Evolutionary conservation across 2,113 vertebrate genomes (phyloP).

Genomic region (Nothocercus julius): DNA sequence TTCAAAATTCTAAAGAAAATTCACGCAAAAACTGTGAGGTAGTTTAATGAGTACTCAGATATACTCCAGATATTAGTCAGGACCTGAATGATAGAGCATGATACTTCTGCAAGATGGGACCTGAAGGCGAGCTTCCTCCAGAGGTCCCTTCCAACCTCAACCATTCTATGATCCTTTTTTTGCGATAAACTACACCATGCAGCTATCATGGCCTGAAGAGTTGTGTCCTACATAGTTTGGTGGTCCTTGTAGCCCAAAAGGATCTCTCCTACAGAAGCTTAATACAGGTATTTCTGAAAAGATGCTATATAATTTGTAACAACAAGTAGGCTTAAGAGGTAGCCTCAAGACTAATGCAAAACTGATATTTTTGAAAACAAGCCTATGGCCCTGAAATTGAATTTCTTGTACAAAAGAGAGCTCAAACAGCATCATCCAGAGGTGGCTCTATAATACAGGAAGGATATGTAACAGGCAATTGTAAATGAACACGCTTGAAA

Average conservation of each 20-base stretch:
- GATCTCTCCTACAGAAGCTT: neutral
- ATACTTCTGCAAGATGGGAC: too few relatives aligned
- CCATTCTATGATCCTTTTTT: too few relatives aligned
- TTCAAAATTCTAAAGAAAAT: neutral
- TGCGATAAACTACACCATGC: neutral
- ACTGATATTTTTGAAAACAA: neutral
- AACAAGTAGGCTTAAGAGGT: neutral
- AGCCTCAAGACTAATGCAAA: neutral
- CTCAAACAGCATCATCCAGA: neutral
- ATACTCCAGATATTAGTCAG: neutral
- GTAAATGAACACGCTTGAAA: neutral
- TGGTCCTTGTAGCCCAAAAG: neutral
- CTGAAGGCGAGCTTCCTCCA: too few relatives aligned
- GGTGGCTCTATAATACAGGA: neutral
- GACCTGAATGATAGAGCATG: neutral
- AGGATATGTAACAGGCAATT: neutral
- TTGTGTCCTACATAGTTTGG: neutral
- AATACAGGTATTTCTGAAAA: neutral
- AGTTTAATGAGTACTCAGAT: neutral
- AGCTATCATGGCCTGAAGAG: neutral
- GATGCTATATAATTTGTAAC: neutral
- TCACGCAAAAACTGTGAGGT: neutral
- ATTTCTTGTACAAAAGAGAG: neutral
- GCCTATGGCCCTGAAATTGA: neutral
- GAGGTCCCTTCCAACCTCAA: too few relatives aligned